Conservation (phyloP, 2,888 invertebrate species). For the Axea sp. region DNA sequence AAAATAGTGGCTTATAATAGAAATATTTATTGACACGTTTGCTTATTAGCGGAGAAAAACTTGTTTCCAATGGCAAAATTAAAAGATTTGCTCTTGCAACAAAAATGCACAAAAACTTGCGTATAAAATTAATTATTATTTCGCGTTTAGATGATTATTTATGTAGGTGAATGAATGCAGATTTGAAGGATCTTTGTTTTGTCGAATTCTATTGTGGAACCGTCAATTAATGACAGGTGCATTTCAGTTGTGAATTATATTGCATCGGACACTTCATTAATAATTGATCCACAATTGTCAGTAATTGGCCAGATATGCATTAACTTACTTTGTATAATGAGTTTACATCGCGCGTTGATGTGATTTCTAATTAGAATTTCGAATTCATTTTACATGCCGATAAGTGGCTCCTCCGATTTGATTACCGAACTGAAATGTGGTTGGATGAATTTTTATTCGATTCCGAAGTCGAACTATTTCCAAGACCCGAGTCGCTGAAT, state of each 20-base stretch:
- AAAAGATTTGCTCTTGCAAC: too few species aligned
- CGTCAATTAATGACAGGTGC: constrained; percentile 42
- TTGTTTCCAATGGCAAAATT: too few species aligned
- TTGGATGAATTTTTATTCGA: too few species aligned
- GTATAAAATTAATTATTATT: constrained; percentile 2
- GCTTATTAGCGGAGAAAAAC: too few species aligned
- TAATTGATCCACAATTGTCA: constrained; percentile 55
- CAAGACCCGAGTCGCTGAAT: too few species aligned
- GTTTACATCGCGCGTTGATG: constrained; percentile 41
- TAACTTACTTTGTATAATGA: constrained; percentile 49
- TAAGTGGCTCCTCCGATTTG: too few species aligned
- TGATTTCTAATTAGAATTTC: constrained; percentile 33
- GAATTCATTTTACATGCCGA: constrained; percentile 21
- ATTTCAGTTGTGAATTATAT: constrained; percentile 35
- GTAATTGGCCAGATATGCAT: constrained; percentile 41
- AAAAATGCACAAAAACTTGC: too few species aligned
- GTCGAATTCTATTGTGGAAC: constrained; percentile 28
- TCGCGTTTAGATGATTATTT: constrained; percentile 4
- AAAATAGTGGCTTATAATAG: too few species aligned
- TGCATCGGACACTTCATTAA: constrained; percentile 46
- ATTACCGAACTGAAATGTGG: too few species aligned
- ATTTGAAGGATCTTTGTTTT: constrained; percentile 23
- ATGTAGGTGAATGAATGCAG: constrained; percentile 11
- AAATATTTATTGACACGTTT: too few species aligned
- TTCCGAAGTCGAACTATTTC: too few species aligned